Evolutionary conservation across 2,113 vertebrate species (phyloP).

Genomic region (Indri indri): DNA sequence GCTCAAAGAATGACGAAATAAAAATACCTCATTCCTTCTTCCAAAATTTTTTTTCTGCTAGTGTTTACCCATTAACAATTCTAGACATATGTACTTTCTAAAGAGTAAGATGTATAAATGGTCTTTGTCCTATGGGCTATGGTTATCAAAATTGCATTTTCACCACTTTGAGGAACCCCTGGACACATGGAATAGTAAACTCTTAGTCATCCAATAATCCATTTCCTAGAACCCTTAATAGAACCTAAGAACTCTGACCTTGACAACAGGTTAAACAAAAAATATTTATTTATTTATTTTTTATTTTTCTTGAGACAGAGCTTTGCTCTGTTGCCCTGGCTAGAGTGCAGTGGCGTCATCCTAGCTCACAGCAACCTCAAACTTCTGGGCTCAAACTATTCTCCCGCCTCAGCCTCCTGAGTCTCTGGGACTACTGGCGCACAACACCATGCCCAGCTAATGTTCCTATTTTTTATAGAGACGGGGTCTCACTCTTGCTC

Average conservation of each 20-base stretch:
- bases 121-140: neutral
- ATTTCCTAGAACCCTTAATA: neutral
- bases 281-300: neutral
- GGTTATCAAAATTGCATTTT: neutral
- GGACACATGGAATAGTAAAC: neutral
- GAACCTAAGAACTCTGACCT: conserved; percentile 2
- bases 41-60: neutral
- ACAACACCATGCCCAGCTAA: too few relatives aligned
- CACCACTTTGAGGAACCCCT: neutral
- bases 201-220: neutral
- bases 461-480: too few relatives aligned
- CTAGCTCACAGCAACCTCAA: too few relatives aligned
- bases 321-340: too few relatives aligned
- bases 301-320: too few relatives aligned
- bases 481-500: too few relatives aligned
- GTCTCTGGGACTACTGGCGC: too few relatives aligned
- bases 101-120: neutral
- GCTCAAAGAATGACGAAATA: neutral
- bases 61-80: neutral
- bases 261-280: neutral
- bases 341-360: too few relatives aligned
- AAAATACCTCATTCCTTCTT: neutral
- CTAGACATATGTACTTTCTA: neutral
- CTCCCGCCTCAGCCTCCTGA: too few relatives aligned
- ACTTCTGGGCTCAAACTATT: too few relatives aligned